These are phyloP conservation scores for Stomatorhinus ivindoensis DNA, from an alignment of 2,113 vertebrate genomes.

Conservation along the genomic window DNA sequence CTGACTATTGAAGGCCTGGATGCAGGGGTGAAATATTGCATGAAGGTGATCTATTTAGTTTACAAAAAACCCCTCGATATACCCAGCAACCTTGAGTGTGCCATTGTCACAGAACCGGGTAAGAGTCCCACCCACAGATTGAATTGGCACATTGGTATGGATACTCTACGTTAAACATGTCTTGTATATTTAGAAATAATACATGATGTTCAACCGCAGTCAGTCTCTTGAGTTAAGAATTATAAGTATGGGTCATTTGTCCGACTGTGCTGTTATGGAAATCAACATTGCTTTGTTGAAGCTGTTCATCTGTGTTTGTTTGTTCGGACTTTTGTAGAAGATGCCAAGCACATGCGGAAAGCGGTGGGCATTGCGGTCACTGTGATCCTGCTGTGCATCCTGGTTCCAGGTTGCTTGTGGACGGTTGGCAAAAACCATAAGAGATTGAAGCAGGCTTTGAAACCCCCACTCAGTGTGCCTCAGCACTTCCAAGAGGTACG, in stretches of 20 bases:
- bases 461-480: neutral
- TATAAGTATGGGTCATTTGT: neutral
- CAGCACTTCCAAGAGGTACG: neutral
- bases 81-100: neutral
- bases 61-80: neutral
- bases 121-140: neutral
- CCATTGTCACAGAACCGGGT: neutral
- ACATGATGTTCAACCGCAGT: neutral
- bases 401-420: neutral
- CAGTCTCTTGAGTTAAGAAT: neutral
- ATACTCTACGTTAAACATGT: neutral
- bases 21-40: neutral
- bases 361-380: neutral
- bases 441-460: neutral
- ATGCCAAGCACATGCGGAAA: neutral
- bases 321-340: neutral
- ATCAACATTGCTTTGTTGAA: neutral
- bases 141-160: neutral
- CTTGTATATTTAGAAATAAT: neutral
- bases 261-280: neutral
- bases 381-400: neutral
- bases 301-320: neutral
- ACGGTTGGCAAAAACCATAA: neutral
- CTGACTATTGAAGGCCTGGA: neutral
- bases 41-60: neutral